Conservation (phyloP, 2,113 vertebrate species). For the Sylvia atricapilla region DNA sequence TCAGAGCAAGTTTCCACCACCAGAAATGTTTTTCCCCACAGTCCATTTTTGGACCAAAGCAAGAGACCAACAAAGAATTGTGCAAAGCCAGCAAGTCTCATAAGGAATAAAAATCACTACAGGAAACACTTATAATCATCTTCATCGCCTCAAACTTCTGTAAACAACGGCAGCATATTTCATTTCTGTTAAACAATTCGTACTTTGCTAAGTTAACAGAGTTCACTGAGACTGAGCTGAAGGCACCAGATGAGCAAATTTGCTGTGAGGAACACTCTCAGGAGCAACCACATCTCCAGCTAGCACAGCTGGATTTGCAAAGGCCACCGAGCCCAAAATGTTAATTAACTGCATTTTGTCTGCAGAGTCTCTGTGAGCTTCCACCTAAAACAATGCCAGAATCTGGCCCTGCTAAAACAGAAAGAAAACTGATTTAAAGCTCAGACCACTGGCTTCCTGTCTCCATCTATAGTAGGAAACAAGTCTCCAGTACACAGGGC, state of each 20-base stretch:
- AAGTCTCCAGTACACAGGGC: not conserved
- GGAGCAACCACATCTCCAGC: not conserved
- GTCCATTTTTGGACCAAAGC: not conserved
- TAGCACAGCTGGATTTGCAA: not conserved
- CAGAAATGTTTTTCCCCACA: not conserved
- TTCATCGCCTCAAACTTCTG: not conserved
- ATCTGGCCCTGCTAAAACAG: not conserved
- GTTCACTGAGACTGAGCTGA: not conserved
- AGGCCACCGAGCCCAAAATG: fast-evolving
- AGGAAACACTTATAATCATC: not conserved
- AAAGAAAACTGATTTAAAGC: not conserved
- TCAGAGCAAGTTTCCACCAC: not conserved
- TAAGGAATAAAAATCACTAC: not conserved
- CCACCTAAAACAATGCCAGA: not conserved
- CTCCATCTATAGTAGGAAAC: not conserved
- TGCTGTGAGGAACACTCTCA: not conserved
- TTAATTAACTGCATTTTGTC: not conserved
- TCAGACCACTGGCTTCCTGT: conserved; percentile 20
- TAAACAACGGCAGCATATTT: not conserved
- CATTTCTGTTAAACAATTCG: not conserved
- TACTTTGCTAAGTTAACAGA: not conserved
- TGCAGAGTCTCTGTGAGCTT: not conserved
- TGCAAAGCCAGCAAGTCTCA: not conserved
- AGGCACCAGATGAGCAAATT: not conserved
- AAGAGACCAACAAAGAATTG: not conserved